phyloP scores from a whole-genome alignment of 2,113 vertebrate genomes.

The Oryzias woworae region DNA sequence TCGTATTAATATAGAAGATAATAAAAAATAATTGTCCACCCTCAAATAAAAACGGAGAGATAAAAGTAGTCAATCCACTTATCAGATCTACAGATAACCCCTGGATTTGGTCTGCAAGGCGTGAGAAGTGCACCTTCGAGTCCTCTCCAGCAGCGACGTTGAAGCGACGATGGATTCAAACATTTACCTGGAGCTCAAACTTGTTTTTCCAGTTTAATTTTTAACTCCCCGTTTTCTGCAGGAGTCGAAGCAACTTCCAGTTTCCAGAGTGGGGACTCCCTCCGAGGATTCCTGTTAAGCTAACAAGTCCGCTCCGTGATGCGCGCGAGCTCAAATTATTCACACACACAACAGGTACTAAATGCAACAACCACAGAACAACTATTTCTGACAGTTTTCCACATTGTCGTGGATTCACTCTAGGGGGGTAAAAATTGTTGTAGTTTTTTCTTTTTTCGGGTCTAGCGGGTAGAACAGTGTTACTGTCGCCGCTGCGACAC shows the following conservation, averaged over 20 bases:
- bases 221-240: neutral
- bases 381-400: neutral
- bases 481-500: constrained; percentile 48
- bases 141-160: constrained; percentile 3
- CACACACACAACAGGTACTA: constrained; percentile 63
- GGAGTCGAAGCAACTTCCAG: neutral
- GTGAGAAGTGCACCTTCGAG: constrained; percentile 5
- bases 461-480: constrained; percentile 14
- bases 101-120: constrained; percentile 18
- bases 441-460: neutral
- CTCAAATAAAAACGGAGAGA: neutral
- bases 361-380: neutral
- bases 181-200: constrained; percentile 22
- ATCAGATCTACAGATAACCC: constrained; percentile 36
- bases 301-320: constrained; percentile 28
- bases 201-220: constrained; percentile 24
- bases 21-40: constrained; percentile 34
- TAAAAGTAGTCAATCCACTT: constrained; percentile 48
- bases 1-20: constrained; percentile 40
- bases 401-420: neutral
- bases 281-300: constrained; percentile 19
- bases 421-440: neutral
- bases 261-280: constrained; percentile 9
- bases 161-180: neutral
- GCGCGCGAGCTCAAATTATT: constrained; percentile 38